Conservation (phyloP, 2,113 vertebrate genomes). For the Aspiorhynchus laticeps region DNA sequence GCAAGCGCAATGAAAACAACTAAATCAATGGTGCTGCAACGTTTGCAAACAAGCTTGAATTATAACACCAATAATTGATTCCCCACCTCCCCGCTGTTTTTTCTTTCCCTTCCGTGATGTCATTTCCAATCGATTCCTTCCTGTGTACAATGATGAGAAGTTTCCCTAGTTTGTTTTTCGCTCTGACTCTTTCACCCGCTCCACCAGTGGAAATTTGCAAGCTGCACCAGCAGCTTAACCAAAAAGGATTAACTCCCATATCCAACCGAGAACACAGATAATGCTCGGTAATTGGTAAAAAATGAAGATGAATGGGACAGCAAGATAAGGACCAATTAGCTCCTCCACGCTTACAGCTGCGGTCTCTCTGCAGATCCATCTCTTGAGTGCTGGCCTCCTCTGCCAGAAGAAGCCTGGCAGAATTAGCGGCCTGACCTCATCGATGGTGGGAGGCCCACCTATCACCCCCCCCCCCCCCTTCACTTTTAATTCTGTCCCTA, state of each 20-base stretch:
- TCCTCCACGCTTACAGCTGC: slow-evolving; percentile 99
- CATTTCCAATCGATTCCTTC: slow-evolving; percentile 54
- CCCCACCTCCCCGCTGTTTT: slow-evolving; percentile 52
- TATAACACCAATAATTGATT: slow-evolving; percentile 80
- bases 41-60: slow-evolving; percentile 81
- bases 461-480: slow-evolving; percentile 79
- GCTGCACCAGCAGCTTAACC: slow-evolving; percentile 99
- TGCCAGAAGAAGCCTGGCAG: slow-evolving; percentile 79
- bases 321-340: slow-evolving; percentile 99
- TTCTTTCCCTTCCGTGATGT: slow-evolving; percentile 16
- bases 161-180: slow-evolving; percentile 84
- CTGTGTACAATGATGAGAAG: slow-evolving; percentile 68
- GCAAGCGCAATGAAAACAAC: slow-evolving; percentile 71
- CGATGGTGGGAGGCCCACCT: slow-evolving; percentile 82
- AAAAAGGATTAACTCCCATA: slow-evolving; percentile 99
- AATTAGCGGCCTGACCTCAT: slow-evolving; percentile 86
- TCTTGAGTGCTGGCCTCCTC: slow-evolving; percentile 94
- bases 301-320: slow-evolving; percentile 99
- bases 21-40: slow-evolving; percentile 76
- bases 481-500: slow-evolving; percentile 76
- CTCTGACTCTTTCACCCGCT: slow-evolving; percentile 57
- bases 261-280: slow-evolving; percentile 99
- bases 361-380: slow-evolving; percentile 97
- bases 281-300: slow-evolving; percentile 99
- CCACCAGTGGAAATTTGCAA: slow-evolving; percentile 94